Evolutionary conservation across 1,140 invertebrate genomes (phyloP).

Genomic region (Penaeus japonicus): DNA sequence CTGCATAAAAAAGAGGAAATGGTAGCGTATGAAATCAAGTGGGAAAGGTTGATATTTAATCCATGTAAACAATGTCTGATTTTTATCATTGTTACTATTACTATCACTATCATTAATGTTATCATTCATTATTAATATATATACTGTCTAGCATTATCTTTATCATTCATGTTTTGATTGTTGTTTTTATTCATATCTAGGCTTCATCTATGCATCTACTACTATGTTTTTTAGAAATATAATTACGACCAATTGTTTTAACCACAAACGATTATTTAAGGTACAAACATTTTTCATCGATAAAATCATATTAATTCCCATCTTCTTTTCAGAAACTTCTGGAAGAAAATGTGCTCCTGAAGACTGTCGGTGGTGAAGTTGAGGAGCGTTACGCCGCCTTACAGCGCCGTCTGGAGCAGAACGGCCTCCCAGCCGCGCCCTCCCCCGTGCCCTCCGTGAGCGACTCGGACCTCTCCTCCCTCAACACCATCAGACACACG

Average conservation of each 20-base stretch:
- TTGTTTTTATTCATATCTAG: too few species aligned
- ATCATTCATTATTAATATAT: not conserved
- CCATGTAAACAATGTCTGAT: too few species aligned
- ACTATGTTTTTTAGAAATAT: too few species aligned
- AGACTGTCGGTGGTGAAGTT: conserved; percentile 79
- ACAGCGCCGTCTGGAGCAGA: conserved; percentile 68
- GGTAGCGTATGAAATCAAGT: too few species aligned
- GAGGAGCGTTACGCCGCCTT: conserved; percentile 77
- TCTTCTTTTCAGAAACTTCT: conserved; percentile 72
- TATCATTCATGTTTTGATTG: not conserved
- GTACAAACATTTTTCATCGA: not conserved
- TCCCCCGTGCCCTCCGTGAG: conserved; percentile 53
- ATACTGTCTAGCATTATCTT: not conserved
- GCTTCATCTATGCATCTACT: too few species aligned
- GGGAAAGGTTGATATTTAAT: too few species aligned
- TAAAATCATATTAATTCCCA: not conserved
- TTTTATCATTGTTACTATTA: conserved; percentile 21
- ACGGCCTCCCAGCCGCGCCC: conserved; percentile 60
- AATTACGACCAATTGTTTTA: too few species aligned
- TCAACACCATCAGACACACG: conserved; percentile 46
- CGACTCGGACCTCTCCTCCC: conserved; percentile 57
- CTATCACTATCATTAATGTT: conserved; percentile 2
- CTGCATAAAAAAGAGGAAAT: too few species aligned
- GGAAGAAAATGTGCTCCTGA: conserved; percentile 78
- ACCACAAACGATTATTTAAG: too few species aligned